Percentiles rank a stretch among this genome's conserved stretches.
Conservation (phyloP, 1,140 invertebrate species). For the Drosophila bipectinata region DNA sequence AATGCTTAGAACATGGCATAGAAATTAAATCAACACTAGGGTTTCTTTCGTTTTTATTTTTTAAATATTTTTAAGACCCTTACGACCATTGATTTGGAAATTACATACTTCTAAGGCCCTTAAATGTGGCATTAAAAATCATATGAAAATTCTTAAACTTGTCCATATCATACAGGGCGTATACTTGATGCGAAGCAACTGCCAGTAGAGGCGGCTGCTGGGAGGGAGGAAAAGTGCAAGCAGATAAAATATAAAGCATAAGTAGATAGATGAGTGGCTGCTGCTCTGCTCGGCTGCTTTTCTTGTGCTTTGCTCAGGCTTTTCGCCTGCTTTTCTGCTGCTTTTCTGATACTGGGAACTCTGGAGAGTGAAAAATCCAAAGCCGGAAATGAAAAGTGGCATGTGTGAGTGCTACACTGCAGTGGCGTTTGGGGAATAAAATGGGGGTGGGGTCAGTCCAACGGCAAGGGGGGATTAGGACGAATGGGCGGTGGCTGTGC, state of each 20-base stretch:
- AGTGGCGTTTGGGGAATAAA: neutral
- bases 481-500: constrained; percentile 8
- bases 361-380: constrained; percentile 49
- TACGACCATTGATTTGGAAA: neutral
- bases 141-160: neutral
- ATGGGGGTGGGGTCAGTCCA: constrained; percentile 4
- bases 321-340: constrained; percentile 23
- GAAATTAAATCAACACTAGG: constrained; percentile 59
- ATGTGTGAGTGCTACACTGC: constrained; percentile 42
- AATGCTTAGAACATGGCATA: constrained; percentile 51
- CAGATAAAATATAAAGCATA: constrained; percentile 72
- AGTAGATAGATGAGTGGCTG: constrained; percentile 73
- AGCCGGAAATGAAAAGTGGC: constrained; percentile 75
- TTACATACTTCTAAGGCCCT: neutral
- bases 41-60: neutral
- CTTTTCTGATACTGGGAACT: constrained; percentile 46
- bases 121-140: neutral
- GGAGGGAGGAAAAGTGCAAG: constrained; percentile 35
- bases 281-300: constrained; percentile 11
- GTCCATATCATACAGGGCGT: constrained; percentile 27
- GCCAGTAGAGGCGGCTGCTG: constrained; percentile 12
- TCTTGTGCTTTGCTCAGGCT: constrained; percentile 6
- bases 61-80: neutral
- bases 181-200: constrained; percentile 51
- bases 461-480: constrained; percentile 6